phyloP scores from a whole-genome alignment of 2,113 vertebrate species.

The Notarius lentiginosus region DNA sequence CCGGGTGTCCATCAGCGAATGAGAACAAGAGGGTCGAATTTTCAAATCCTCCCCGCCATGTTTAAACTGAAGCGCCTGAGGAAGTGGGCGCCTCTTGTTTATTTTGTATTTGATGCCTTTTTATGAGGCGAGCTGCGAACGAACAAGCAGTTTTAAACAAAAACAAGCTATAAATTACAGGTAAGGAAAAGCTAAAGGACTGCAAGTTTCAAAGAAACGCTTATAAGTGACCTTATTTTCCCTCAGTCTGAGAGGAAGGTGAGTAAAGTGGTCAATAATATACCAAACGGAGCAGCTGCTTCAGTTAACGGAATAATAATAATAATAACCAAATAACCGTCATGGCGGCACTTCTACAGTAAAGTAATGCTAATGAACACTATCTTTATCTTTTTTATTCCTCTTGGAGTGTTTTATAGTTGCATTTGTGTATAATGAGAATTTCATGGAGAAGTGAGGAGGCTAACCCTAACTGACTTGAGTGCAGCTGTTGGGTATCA shows the following conservation, averaged over 20 bases:
- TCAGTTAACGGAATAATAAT: too few relatives aligned
- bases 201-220: not conserved
- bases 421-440: not conserved
- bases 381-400: not conserved
- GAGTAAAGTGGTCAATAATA: not conserved
- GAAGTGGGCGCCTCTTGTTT: constrained; percentile 19
- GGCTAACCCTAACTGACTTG: not conserved
- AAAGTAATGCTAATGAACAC: not conserved
- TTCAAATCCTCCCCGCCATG: constrained; percentile 66
- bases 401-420: too few relatives aligned
- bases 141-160: not conserved
- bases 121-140: not conserved
- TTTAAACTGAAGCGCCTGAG: not conserved
- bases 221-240: not conserved
- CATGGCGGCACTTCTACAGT: not conserved
- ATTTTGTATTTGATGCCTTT: not conserved
- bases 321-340: not conserved
- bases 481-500: not conserved
- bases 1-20: constrained; percentile 52
- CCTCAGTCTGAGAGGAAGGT: not conserved
- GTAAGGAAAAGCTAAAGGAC: not conserved
- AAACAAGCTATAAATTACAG: not conserved
- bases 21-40: constrained; percentile 35
- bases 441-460: not conserved
- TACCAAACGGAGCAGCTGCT: not conserved